Conservation (phyloP, 2,797 vertebrate species). For the Heteromormyrus szaboi region DNA sequence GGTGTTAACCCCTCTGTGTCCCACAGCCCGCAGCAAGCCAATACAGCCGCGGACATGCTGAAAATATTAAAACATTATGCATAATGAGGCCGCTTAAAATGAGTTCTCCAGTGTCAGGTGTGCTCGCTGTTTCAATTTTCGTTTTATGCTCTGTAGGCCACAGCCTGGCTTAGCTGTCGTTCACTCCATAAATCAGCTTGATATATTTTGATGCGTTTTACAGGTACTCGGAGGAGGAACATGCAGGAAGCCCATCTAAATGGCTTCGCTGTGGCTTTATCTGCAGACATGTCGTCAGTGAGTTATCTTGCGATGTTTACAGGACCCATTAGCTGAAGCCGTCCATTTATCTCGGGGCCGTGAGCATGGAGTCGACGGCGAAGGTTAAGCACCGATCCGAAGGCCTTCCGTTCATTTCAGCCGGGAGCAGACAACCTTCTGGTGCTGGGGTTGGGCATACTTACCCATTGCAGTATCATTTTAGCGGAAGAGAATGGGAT, state of each 20-base stretch:
- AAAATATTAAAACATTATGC: not conserved
- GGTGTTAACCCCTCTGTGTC: constrained; percentile 20
- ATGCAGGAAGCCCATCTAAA: not conserved
- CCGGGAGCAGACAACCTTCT: not conserved
- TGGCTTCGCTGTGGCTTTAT: not conserved
- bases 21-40: not conserved
- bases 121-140: not conserved
- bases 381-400: not conserved
- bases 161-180: not conserved
- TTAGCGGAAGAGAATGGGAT: not conserved
- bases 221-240: not conserved
- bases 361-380: not conserved
- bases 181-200: constrained; percentile 2
- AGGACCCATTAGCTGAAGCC: not conserved
- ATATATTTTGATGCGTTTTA: constrained; percentile 8
- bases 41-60: not conserved
- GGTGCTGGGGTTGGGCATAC: not conserved
- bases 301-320: not conserved
- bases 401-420: not conserved
- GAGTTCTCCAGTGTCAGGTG: not conserved
- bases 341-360: not conserved
- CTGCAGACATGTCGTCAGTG: not conserved
- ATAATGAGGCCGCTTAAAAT: not conserved
- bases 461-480: not conserved
- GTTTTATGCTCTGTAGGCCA: not conserved